These are phyloP conservation scores for Ophioninae sp. DNA, from an alignment of 2,888 invertebrate species.

Conservation along the genomic window DNA sequence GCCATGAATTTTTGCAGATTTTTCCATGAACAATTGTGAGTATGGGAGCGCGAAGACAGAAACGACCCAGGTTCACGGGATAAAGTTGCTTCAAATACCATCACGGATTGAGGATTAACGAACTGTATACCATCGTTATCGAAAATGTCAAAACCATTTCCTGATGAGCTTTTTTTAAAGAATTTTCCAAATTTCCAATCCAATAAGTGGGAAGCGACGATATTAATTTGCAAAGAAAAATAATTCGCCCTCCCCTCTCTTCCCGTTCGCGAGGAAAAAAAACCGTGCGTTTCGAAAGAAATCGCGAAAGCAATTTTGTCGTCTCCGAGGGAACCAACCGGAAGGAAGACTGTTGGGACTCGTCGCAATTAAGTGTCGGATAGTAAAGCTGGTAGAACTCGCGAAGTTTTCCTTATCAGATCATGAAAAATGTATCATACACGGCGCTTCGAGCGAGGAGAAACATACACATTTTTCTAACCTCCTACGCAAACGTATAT, in stretches of 20 bases:
- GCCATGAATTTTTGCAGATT: too few species aligned
- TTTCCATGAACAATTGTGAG: too few species aligned
- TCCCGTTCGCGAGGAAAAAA: not conserved
- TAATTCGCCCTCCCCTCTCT: not conserved
- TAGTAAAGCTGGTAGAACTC: conserved; percentile 7
- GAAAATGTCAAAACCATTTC: not conserved
- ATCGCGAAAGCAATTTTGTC: conserved; percentile 6
- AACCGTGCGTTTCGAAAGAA: not conserved
- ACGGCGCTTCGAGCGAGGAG: conserved; percentile 52
- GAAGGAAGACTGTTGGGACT: conserved; percentile 4
- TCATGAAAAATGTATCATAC: conserved; percentile 64
- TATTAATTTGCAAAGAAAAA: not conserved
- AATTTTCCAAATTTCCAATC: not conserved
- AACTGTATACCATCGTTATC: too few species aligned
- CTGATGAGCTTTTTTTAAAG: not conserved
- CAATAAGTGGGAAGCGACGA: not conserved
- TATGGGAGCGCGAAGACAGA: too few species aligned
- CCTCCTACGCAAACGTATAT: conserved; percentile 26
- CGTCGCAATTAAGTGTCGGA: conserved; percentile 26
- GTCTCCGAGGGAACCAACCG: not conserved
- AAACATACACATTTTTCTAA: conserved; percentile 44
- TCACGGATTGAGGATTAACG: too few species aligned
- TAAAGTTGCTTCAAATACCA: too few species aligned
- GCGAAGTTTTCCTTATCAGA: conserved; percentile 10
- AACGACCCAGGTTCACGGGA: too few species aligned